phyloP scores from a whole-genome alignment of 2,888 invertebrate species.

The Campopleginae sp. region DNA sequence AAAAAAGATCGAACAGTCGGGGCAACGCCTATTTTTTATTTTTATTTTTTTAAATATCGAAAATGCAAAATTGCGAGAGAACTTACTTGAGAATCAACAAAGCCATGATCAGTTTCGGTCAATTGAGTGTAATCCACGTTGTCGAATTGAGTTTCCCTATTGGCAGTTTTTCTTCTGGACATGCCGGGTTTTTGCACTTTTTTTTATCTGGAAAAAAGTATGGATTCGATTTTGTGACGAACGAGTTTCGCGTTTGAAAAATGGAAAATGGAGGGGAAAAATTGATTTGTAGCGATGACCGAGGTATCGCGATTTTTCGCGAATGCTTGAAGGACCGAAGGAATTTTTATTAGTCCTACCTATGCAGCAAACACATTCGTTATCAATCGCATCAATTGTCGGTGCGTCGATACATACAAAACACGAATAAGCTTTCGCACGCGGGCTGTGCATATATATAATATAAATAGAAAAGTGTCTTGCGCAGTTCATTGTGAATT shows the following conservation, averaged over 20 bases:
- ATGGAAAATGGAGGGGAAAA: not conserved
- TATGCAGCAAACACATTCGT: not conserved
- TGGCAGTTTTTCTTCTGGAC: constrained; percentile 87
- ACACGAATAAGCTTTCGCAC: constrained; percentile 1
- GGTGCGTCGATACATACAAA: constrained; percentile 43
- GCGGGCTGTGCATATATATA: not conserved
- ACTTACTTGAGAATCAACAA: constrained; percentile 87
- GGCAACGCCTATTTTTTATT: not conserved
- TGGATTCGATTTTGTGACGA: constrained; percentile 9
- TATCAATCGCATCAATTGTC: constrained; percentile 5
- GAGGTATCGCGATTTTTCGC: not conserved
- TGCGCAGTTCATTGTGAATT: constrained; percentile 63
- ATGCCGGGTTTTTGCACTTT: constrained; percentile 85
- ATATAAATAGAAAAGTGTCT: constrained; percentile 64
- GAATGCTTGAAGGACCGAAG: not conserved
- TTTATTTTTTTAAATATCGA: not conserved
- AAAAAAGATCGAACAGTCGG: not conserved
- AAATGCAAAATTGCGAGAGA: not conserved
- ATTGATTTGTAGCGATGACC: not conserved
- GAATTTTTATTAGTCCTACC: not conserved
- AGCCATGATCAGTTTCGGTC: constrained; percentile 87
- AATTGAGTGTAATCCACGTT: constrained; percentile 88
- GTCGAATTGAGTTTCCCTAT: constrained; percentile 84
- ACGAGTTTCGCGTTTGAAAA: not conserved
- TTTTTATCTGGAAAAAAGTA: constrained; percentile 81